These are phyloP conservation scores for Amphimedon queenslandica DNA, from an alignment of 37 sponge, comb jelly and placozoan genomes.

Conservation along the genomic window DNA sequence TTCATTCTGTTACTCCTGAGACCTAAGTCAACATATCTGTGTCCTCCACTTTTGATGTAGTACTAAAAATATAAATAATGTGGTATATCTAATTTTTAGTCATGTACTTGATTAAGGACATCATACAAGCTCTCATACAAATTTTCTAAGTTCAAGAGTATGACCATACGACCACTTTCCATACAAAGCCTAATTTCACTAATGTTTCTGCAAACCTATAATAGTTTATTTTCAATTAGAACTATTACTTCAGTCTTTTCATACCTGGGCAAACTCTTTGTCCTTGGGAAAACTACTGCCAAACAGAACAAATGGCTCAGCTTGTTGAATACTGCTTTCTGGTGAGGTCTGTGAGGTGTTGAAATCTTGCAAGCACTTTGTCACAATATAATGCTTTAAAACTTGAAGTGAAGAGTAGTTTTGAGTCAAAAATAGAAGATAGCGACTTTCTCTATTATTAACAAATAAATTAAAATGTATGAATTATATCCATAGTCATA, in stretches of 20 bases:
- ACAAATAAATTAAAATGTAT: no score
- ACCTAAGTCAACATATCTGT: constrained; percentile 58
- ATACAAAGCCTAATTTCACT: constrained; percentile 54
- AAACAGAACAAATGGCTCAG: no score
- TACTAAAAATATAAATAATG: constrained; percentile 12
- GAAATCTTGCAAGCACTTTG: no score
- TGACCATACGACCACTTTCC: constrained; percentile 53
- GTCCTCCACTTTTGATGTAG: constrained; percentile 36
- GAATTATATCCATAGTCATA: no score
- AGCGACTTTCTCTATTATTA: constrained; percentile 63
- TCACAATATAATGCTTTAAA: no score
- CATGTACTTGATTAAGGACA: constrained; percentile 37
- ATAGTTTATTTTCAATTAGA: no score
- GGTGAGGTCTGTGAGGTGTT: no score
- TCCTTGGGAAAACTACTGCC: no score
- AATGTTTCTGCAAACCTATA: constrained; percentile 48
- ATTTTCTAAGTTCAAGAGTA: constrained; percentile 50
- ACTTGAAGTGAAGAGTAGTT: no score
- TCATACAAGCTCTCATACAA: constrained; percentile 60
- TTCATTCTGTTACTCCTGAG: constrained; percentile 37
- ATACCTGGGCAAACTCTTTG: no score
- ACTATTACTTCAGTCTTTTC: no score
- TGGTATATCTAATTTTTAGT: neutral
- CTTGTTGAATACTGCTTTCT: no score
- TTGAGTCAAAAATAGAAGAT: constrained; percentile 55